phyloP scores from a whole-genome alignment of 2,888 invertebrate species.

The Sceliomorpha sp. region DNA sequence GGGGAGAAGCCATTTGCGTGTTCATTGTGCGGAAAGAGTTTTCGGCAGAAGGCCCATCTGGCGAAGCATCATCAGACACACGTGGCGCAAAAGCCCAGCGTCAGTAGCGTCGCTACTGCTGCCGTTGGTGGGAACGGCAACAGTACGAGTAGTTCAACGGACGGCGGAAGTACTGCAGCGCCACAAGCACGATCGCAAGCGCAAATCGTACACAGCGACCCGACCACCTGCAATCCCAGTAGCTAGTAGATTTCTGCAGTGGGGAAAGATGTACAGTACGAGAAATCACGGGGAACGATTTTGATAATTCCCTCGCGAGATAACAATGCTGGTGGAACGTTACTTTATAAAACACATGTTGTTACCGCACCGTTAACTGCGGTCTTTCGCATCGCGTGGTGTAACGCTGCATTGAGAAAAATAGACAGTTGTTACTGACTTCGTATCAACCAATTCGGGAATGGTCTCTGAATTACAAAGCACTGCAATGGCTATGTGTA shows the following conservation, averaged over 20 bases:
- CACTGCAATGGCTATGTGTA: too few relatives aligned
- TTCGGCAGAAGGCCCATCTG: conserved; percentile 94
- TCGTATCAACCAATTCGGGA: too few relatives aligned
- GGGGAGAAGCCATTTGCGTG: conserved; percentile 99
- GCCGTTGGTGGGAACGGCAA: conserved; percentile 62
- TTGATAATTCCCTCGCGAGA: too few relatives aligned
- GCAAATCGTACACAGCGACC: conserved; percentile 25
- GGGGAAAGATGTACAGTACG: neutral
- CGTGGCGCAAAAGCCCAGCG: conserved; percentile 89
- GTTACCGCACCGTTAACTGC: too few relatives aligned
- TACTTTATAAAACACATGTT: too few relatives aligned
- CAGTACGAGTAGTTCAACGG: conserved; percentile 44
- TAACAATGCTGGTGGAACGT: too few relatives aligned
- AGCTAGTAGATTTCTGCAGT: conserved; percentile 29
- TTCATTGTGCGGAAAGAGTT: conserved; percentile 95
- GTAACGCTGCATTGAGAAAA: too few relatives aligned
- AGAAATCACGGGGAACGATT: too few relatives aligned
- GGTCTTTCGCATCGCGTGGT: too few relatives aligned
- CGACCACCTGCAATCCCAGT: conserved; percentile 35
- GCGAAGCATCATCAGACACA: conserved; percentile 97
- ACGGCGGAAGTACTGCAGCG: conserved; percentile 55
- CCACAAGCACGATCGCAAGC: conserved; percentile 33
- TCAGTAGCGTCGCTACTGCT: conserved; percentile 82
- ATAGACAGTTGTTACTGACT: too few relatives aligned
- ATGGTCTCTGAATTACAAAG: too few relatives aligned